Conservation (phyloP, 2,113 vertebrate species). For the Ivindomyrus marchei region DNA sequence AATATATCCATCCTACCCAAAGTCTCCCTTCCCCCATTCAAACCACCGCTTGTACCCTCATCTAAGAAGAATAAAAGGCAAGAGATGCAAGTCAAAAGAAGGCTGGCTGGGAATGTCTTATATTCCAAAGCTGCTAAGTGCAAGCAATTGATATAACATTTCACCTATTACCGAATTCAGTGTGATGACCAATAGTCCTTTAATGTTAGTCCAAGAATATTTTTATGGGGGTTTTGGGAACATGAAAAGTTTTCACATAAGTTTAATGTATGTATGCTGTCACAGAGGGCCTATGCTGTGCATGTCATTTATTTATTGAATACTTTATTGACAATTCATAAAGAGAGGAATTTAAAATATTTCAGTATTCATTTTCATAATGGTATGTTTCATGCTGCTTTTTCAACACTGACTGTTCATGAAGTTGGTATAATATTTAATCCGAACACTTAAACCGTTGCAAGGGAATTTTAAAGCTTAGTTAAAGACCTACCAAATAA, state of each 20-base stretch:
- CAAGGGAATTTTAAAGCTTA: slow-evolving; percentile 52
- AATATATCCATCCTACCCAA: slow-evolving; percentile 43
- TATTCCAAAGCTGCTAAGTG: neutral
- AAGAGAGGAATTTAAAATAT: slow-evolving; percentile 3
- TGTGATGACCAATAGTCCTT: neutral
- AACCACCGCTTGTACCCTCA: neutral
- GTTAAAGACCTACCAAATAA: slow-evolving; percentile 50
- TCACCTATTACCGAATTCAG: neutral
- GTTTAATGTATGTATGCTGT: neutral
- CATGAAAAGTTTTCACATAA: neutral
- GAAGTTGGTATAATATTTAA: slow-evolving; percentile 35
- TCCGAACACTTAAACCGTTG: slow-evolving; percentile 33
- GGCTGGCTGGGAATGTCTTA: neutral
- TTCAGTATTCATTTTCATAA: neutral
- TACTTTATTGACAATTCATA: neutral
- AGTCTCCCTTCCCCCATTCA: slow-evolving; percentile 22
- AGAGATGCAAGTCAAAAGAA: neutral
- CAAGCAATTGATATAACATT: neutral
- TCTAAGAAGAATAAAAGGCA: neutral
- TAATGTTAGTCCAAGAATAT: neutral
- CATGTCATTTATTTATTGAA: neutral
- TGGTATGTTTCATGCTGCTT: neutral
- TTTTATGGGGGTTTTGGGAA: neutral
- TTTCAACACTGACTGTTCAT: slow-evolving; percentile 17
- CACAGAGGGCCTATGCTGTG: neutral